Evolutionary conservation across 1,140 invertebrate species (phyloP).

Genomic region (Phthorimaea operculella): DNA sequence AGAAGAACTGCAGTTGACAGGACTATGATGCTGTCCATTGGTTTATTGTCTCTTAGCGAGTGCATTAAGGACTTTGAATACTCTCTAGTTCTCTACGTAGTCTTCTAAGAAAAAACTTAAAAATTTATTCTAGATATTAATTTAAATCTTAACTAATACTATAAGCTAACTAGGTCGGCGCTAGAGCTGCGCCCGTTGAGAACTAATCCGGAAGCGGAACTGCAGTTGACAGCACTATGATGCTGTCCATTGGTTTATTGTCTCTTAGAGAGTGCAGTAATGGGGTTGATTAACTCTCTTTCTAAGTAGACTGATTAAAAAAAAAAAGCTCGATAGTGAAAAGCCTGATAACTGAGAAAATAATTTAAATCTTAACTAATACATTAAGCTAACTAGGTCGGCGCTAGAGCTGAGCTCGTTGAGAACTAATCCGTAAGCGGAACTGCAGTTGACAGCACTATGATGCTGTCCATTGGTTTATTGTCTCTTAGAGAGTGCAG

Average conservation of each 20-base stretch:
- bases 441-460: conserved; percentile 38
- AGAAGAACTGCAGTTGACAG: conserved; percentile 32
- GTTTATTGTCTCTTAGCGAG: conserved; percentile 33
- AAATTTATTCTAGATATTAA: too few relatives aligned
- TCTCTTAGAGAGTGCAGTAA: conserved; percentile 15
- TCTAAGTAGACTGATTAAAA: too few relatives aligned
- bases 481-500: conserved; percentile 23
- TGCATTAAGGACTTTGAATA: too few relatives aligned
- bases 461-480: conserved; percentile 35
- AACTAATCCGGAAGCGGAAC: conserved; percentile 29
- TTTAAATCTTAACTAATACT: too few relatives aligned
- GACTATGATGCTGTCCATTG: conserved; percentile 33
- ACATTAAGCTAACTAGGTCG: too few relatives aligned
- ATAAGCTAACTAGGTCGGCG: too few relatives aligned
- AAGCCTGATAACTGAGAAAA: too few relatives aligned
- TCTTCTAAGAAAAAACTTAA: too few relatives aligned
- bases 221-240: conserved; percentile 42
- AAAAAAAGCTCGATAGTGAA: too few relatives aligned
- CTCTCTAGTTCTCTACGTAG: too few relatives aligned
- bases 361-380: too few relatives aligned
- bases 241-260: conserved; percentile 36
- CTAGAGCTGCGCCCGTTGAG: conserved; percentile 15
- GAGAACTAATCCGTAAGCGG: conserved; percentile 30
- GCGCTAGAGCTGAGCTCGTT: conserved; percentile 12
- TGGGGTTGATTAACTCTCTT: too few relatives aligned